Conservation (phyloP, 2,113 vertebrate genomes). For the Pelecanus crispus region DNA sequence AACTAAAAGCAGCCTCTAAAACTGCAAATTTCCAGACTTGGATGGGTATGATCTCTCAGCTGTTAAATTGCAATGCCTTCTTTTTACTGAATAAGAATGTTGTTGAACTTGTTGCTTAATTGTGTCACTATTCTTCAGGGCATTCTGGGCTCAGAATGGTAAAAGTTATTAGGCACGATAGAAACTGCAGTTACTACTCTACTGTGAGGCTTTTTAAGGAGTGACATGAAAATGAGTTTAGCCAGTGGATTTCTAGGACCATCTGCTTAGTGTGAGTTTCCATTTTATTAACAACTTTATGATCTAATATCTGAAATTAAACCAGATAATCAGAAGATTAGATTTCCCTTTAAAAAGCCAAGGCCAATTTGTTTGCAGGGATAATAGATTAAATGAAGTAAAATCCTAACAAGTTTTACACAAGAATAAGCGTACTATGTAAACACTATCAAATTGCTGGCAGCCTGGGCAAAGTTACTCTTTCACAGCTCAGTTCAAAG, state of each 20-base stretch:
- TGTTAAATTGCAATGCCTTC: neutral
- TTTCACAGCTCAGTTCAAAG: neutral
- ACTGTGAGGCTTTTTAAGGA: neutral
- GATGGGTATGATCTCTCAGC: neutral
- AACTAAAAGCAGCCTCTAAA: neutral
- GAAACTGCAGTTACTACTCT: neutral
- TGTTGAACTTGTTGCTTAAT: neutral
- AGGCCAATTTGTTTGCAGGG: neutral
- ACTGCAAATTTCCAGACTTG: neutral
- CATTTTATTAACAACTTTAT: neutral
- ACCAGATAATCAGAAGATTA: neutral
- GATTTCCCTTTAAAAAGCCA: neutral
- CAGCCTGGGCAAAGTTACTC: neutral
- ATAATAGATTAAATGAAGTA: neutral
- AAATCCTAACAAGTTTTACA: neutral
- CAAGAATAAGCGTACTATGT: neutral
- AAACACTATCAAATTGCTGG: neutral
- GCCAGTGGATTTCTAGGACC: neutral
- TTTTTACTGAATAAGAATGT: neutral
- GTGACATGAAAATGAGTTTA: neutral
- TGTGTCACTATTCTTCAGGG: neutral
- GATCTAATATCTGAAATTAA: conserved; percentile 14
- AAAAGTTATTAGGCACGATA: neutral
- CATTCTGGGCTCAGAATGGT: neutral
- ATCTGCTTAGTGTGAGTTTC: neutral